Percentiles rank a stretch among this genome's conserved stretches.
Evolutionary conservation across 2,797 vertebrate species (phyloP).

Genomic region (Odontamblyopus lacepedii): DNA sequence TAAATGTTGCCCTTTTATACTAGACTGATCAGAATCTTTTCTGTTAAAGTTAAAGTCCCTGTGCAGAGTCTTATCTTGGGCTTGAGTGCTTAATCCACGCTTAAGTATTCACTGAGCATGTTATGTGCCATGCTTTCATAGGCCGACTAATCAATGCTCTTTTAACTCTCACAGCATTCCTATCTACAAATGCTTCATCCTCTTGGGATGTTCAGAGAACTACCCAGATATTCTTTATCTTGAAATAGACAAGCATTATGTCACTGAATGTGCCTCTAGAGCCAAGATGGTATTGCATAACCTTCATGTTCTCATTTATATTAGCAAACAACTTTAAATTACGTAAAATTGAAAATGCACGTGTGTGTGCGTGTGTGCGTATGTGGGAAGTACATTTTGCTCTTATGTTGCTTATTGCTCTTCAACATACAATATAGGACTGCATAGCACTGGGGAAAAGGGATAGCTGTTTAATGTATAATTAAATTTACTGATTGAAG

Average conservation of each 20-base stretch:
- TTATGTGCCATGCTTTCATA: conserved; percentile 9
- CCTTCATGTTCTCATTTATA: too few species aligned
- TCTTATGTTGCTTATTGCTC: neutral
- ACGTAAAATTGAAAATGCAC: too few species aligned
- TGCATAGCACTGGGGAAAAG: neutral
- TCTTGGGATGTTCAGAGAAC: conserved; percentile 16
- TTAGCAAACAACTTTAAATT: too few species aligned
- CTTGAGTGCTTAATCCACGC: conserved; percentile 6
- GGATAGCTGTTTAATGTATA: neutral
- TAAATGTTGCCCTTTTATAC: neutral
- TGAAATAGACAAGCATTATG: neutral
- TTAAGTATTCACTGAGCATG: neutral
- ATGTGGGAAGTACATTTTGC: too few species aligned
- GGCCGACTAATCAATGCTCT: conserved; percentile 24
- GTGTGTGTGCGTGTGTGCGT: too few species aligned
- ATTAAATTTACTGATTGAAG: neutral
- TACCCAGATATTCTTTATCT: neutral
- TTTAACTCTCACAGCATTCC: conserved; percentile 20
- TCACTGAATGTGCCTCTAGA: too few species aligned
- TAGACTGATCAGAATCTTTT: neutral
- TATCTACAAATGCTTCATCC: conserved; percentile 38
- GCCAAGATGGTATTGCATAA: too few species aligned
- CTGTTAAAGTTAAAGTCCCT: conserved; percentile 7
- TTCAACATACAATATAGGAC: too few species aligned
- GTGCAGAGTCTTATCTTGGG: neutral